Percentiles rank a stretch among this genome's conserved stretches.
phyloP scores from a whole-genome alignment of 2,888 invertebrate genomes.

The Celastrina argiolus region DNA sequence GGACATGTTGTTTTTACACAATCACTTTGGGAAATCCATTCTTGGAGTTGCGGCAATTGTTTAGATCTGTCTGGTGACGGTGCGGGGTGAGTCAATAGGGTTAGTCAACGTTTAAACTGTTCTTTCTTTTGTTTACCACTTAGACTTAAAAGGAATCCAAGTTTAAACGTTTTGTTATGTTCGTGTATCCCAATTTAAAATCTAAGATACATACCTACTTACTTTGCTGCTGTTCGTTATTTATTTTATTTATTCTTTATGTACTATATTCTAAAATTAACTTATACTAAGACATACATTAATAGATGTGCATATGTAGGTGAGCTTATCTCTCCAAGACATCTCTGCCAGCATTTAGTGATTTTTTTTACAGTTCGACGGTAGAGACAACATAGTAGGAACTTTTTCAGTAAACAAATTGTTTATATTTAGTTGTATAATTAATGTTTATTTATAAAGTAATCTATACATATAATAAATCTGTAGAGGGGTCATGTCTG shows the following conservation, averaged over 20 bases:
- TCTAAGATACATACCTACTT: neutral
- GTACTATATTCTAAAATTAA: too few relatives aligned
- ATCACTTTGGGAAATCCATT: slow-evolving; percentile 25
- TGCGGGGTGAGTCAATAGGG: slow-evolving; percentile 17
- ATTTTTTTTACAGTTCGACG: neutral
- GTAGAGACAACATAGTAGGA: neutral
- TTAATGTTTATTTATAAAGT: too few relatives aligned
- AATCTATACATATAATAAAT: too few relatives aligned
- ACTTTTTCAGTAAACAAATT: neutral
- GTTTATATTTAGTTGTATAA: neutral
- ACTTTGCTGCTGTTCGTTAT: neutral
- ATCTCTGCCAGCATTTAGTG: too few relatives aligned
- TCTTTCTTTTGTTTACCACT: slow-evolving; percentile 10
- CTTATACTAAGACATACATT: too few relatives aligned
- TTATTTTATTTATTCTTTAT: too few relatives aligned
- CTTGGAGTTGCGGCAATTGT: slow-evolving; percentile 23
- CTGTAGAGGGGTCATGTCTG: too few relatives aligned
- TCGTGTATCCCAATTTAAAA: neutral
- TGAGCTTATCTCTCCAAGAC: too few relatives aligned
- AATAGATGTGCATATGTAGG: too few relatives aligned
- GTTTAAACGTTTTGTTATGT: slow-evolving; percentile 1
- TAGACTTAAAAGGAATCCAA: neutral
- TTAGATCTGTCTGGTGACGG: slow-evolving; percentile 19
- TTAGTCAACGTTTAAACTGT: slow-evolving; percentile 4
- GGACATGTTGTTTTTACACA: slow-evolving; percentile 21